Percentiles rank a stretch among this genome's conserved stretches.
phyloP scores from a whole-genome alignment of 1,140 invertebrate species.

The Drosophila mojavensis region DNA sequence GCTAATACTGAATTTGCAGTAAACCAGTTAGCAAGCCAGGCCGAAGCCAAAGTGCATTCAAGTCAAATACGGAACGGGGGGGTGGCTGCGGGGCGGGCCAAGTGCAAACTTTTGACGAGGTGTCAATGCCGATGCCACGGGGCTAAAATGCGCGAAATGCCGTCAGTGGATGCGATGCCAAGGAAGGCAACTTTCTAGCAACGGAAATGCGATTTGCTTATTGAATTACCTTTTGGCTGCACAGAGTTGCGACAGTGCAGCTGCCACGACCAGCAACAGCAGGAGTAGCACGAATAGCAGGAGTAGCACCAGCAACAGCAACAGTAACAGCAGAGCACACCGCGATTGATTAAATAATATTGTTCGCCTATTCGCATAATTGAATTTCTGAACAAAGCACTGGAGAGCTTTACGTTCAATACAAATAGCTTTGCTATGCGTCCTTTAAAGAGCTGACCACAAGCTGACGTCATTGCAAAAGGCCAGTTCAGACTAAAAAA shows the following conservation, averaged over 20 bases:
- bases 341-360: conserved; percentile 39
- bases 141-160: conserved; percentile 16
- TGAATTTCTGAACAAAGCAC: conserved; percentile 7
- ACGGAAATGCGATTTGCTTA: conserved; percentile 78
- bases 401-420: neutral
- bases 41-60: conserved; percentile 13
- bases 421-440: neutral
- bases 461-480: neutral
- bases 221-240: conserved; percentile 60
- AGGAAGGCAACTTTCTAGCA: conserved; percentile 51
- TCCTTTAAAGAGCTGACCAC: neutral
- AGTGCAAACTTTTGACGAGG: conserved; percentile 70
- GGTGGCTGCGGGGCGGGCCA: neutral
- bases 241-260: conserved; percentile 7
- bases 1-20: conserved; percentile 79
- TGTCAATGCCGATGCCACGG: conserved; percentile 69
- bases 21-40: conserved; percentile 68
- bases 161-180: neutral
- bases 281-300: neutral
- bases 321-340: neutral
- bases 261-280: neutral
- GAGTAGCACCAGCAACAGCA: neutral
- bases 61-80: no score
- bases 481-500: neutral
- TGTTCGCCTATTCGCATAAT: conserved; percentile 28